Conservation (phyloP, 2,113 vertebrate genomes). For the Numida meleagris region DNA sequence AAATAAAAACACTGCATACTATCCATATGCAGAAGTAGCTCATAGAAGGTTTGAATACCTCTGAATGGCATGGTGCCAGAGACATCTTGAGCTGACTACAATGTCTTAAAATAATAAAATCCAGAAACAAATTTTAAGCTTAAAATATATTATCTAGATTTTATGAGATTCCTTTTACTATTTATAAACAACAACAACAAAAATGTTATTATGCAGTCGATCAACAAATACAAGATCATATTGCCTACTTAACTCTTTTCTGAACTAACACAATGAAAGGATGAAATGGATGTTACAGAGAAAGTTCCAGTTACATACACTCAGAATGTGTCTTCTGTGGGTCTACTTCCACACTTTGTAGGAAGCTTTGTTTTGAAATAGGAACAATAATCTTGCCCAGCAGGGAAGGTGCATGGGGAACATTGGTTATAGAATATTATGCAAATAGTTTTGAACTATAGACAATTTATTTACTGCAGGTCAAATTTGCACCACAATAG, state of each 20-base stretch:
- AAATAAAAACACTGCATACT: constrained; percentile 9
- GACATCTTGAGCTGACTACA: constrained; percentile 41
- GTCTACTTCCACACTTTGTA: background rate
- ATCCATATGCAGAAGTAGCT: constrained; percentile 12
- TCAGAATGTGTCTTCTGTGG: background rate
- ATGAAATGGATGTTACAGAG: background rate
- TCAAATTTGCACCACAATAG: background rate
- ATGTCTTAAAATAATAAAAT: constrained; percentile 11
- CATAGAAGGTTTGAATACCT: constrained; percentile 41
- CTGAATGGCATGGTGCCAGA: background rate
- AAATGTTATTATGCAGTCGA: background rate
- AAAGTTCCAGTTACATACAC: background rate
- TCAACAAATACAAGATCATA: background rate
- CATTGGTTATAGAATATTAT: background rate
- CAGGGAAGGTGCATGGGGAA: background rate
- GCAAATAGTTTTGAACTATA: background rate
- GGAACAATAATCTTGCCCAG: background rate
- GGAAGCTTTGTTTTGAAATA: background rate
- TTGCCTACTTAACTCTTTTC: background rate
- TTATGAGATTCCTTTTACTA: background rate
- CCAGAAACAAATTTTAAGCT: background rate
- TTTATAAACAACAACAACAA: background rate
- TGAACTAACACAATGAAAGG: background rate
- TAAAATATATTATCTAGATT: background rate
- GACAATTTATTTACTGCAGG: background rate